Evolutionary conservation across 2,888 invertebrate species (phyloP).

Genomic region (Chaetoderma sp.): DNA sequence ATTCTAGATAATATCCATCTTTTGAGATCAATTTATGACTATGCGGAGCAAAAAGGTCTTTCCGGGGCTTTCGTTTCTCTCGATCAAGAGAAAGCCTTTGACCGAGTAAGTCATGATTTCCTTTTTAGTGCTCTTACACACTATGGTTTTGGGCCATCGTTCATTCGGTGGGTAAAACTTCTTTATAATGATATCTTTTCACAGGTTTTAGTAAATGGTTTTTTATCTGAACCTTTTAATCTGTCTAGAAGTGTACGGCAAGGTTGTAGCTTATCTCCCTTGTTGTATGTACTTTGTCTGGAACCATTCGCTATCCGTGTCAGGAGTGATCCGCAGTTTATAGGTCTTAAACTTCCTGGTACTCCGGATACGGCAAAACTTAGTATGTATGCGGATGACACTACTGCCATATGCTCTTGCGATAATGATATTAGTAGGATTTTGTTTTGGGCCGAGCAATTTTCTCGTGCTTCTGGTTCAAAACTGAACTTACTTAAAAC

Average conservation of each 20-base stretch:
- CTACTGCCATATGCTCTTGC: slow-evolving; percentile 8
- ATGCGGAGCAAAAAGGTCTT: slow-evolving; percentile 34
- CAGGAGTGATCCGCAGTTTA: slow-evolving; percentile 9
- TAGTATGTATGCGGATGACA: slow-evolving; percentile 22
- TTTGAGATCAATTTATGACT: slow-evolving; percentile 33
- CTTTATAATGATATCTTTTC: slow-evolving; percentile 26
- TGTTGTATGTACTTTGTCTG: slow-evolving; percentile 12
- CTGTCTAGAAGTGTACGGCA: slow-evolving; percentile 15
- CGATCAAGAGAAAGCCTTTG: slow-evolving; percentile 46
- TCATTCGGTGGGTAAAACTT: slow-evolving; percentile 38
- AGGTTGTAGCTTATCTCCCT: slow-evolving; percentile 12
- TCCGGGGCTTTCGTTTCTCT: slow-evolving; percentile 33
- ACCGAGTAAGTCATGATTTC: slow-evolving; percentile 38
- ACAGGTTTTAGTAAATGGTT: slow-evolving; percentile 11
- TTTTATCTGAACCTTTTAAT: slow-evolving; percentile 3
- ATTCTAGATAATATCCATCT: slow-evolving; percentile 41
- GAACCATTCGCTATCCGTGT: slow-evolving; percentile 15
- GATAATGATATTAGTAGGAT: slow-evolving; percentile 6
- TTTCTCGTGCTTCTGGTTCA: slow-evolving; percentile 22
- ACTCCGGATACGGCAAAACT: slow-evolving; percentile 5
- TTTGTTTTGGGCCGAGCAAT: slow-evolving; percentile 7
- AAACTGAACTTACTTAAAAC: slow-evolving; percentile 34
- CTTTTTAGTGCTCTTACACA: slow-evolving; percentile 32
- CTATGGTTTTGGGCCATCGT: slow-evolving; percentile 37
- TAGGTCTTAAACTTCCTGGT: slow-evolving; percentile 24